Base-by-base conservation (phyloP, 2,888 invertebrate species). In the Hololepta plana region DNA sequence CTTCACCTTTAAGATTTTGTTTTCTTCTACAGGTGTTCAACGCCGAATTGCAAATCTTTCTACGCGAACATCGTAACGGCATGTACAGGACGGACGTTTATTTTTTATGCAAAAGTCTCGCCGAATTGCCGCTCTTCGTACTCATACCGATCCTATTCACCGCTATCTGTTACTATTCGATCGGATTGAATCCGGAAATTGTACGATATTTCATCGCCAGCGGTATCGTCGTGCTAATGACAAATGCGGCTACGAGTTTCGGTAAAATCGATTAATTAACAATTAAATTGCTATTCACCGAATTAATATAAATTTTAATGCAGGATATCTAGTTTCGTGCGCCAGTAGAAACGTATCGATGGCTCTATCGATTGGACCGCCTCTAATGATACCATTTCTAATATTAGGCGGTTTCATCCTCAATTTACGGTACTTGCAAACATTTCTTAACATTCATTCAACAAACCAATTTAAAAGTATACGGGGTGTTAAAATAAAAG, bases 11-110 rank as follows among this genome's bases (percentile, higher is more conserved):
- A n/a, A n/a, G n/a, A n/a, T n/a, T n/a, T n/a, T n/a, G n/a, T n/a
- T n/a, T n/a, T n/a, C n/a, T n/a, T n/a, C n/a, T n/a, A n/a, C n/a
- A 87, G 87, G 82, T 87, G 20, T 90, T 93, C 51, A 84, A 84
- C 39, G 66, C 76, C 0, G 91, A 93, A 47, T 59, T 88, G 15
- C 87, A 88, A 1, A 73, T 91, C 33, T 90, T 91, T 50, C 61
- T 88, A 36, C 60, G 88, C 8, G 91, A 93, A 49, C 76, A 90
- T 42, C 69, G 73, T 34, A 84, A 81, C 45, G 87, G 87, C 19
- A 77, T 93, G 67, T 93, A 95, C 44, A 63, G 90, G 25, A 77
- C 82, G 1, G 84, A 85, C 41, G 75, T 88, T 1, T 93, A 91
- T 52, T 93, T 87, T 54, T 49, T 93, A 12, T 79, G 84, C 28